Base-by-base conservation (phyloP, 2,113 vertebrate species). In the Alouatta palliata region DNA sequence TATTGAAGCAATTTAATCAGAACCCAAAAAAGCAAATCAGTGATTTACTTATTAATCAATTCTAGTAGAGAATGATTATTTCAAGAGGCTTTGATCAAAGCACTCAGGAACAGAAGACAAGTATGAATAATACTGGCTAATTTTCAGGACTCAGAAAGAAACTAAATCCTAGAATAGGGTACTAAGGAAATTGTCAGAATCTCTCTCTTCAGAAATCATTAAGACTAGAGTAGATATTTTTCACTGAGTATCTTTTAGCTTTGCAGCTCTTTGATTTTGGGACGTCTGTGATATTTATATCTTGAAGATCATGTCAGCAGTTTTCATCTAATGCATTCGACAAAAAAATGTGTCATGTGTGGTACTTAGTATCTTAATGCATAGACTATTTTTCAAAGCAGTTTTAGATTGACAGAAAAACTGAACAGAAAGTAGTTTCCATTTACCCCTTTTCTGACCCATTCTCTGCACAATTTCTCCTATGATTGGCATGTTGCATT, bases 381-480 rank as follows among this genome's bases (percentile, higher is more conserved):
- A 75, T 58, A 70, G 7, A 37, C 37, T 56, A 14, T 45, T 94
- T 95, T 68, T 88, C 54, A 84, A 30, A 84, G 40, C 3, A 94
- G 37, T 82, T 94, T 90, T 94, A 96, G 32, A 27, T 56, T 90
- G 52, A 82, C 25, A 82, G 54, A 86, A 95, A 89, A 75, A 25
- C 10, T 47, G 13, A 71, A 20, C 35, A 76, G 12, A 91, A 47
- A 76, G 25, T n/a, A 68, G 25, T 73, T 83, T 17, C 25, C 10
- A 37, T 68, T 11, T 17, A 43, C 6, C 2, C 0, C 1, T 6
- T 47, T 3, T 61, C 12, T 16, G n/a, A 7, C 30, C 19, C 1
- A 76, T 13, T 37, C 43, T 25, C 32, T 85, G 11, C 30, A 43
- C 23, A 6, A 3, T 70, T 86, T 17, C 16, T 27, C 19, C 10